Evolutionary conservation across 2,888 invertebrate genomes (phyloP).

Genomic region (Caenorhabditis angaria): DNA sequence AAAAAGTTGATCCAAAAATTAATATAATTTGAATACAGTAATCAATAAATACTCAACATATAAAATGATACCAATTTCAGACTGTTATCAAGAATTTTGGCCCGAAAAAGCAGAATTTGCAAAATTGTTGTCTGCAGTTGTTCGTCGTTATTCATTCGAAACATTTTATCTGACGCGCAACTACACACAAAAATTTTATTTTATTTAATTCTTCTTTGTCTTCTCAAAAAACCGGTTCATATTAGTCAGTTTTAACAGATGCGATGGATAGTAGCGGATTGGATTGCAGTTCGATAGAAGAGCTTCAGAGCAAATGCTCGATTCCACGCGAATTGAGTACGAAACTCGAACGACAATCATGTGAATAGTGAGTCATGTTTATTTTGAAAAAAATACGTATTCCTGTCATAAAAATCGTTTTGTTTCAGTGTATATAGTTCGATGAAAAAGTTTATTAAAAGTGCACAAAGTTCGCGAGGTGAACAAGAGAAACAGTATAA

Average conservation of each 20-base stretch:
- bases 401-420: no score
- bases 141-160: neutral
- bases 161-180: neutral
- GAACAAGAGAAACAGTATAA: slow-evolving; percentile 37
- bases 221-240: neutral
- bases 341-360: slow-evolving; percentile 9
- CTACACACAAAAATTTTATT: slow-evolving; percentile 5
- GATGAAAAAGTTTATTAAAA: slow-evolving; percentile 16
- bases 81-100: neutral
- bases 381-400: neutral
- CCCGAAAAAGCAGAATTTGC: neutral
- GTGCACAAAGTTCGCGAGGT: slow-evolving; percentile 20
- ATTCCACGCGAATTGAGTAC: slow-evolving; percentile 17
- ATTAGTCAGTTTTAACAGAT: slow-evolving; percentile 2
- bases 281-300: slow-evolving; percentile 17
- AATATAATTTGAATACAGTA: no score
- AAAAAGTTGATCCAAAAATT: no score
- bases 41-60: no score
- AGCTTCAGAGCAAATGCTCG: slow-evolving; percentile 7
- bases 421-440: slow-evolving; percentile 33
- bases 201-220: neutral
- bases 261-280: slow-evolving; percentile 28
- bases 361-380: slow-evolving; percentile 21
- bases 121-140: slow-evolving; percentile 4
- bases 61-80: no score